These are phyloP conservation scores for Myotis yumanensis DNA, from an alignment of 2,113 vertebrate genomes.

Conservation along the genomic window DNA sequence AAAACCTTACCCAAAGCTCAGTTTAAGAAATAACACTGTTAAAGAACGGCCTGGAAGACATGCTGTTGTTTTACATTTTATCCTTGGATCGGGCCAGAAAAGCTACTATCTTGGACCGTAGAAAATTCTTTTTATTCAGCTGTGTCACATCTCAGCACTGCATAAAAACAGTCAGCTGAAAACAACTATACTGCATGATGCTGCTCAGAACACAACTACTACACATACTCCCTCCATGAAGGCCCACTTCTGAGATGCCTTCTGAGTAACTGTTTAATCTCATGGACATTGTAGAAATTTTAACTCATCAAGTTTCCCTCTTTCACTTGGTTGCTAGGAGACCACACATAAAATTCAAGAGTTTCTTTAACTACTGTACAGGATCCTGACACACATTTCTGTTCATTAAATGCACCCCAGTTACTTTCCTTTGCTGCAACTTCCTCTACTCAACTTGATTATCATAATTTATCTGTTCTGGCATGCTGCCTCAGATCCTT, in stretches of 20 bases:
- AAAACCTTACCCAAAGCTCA: constrained; percentile 33
- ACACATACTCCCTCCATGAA: neutral
- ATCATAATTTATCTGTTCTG: neutral
- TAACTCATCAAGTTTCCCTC: neutral
- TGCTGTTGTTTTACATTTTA: neutral
- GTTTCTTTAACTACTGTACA: neutral
- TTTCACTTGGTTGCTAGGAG: neutral
- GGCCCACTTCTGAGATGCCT: neutral
- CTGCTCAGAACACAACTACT: neutral
- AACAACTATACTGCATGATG: neutral
- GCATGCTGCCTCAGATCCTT: neutral
- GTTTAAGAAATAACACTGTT: constrained; percentile 28
- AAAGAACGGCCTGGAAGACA: constrained; percentile 14
- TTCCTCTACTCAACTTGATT: constrained; percentile 3
- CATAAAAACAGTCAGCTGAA: neutral
- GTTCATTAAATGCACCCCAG: neutral
- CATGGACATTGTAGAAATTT: neutral
- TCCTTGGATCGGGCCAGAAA: neutral
- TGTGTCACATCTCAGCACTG: neutral
- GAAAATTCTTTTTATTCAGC: neutral
- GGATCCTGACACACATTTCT: neutral
- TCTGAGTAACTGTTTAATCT: neutral
- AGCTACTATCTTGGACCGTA: neutral
- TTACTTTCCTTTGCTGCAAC: neutral
- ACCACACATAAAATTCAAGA: neutral